Evolutionary conservation across 2,797 vertebrate genomes (phyloP).

Genomic region (Lagocephalus sceleratus): DNA sequence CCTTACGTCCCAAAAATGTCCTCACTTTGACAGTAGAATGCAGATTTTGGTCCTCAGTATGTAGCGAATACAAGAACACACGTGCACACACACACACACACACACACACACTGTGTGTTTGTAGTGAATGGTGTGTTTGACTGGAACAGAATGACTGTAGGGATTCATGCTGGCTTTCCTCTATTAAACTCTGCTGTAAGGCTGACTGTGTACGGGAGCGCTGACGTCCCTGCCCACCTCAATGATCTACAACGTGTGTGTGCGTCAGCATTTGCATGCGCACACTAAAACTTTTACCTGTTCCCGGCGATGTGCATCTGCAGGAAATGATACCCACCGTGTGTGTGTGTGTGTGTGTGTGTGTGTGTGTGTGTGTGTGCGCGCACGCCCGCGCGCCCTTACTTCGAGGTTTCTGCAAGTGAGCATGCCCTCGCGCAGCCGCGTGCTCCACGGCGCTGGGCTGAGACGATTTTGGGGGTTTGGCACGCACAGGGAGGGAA

Average conservation of each 20-base stretch:
- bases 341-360: constrained; percentile 63
- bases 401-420: constrained; percentile 63
- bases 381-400: no score
- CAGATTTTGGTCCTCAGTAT: no score
- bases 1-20: no score
- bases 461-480: constrained; percentile 49
- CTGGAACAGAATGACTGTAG: constrained; percentile 77
- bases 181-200: constrained; percentile 77
- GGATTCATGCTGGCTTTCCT: constrained; percentile 75
- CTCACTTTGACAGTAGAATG: no score
- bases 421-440: constrained; percentile 61
- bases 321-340: constrained; percentile 52
- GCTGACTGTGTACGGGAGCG: constrained; percentile 71
- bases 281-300: constrained; percentile 59
- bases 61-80: no score
- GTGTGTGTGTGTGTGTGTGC: constrained; percentile 58
- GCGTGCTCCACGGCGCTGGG: constrained; percentile 43
- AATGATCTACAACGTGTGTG: constrained; percentile 71
- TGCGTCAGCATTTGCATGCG: constrained; percentile 19
- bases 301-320: constrained; percentile 64
- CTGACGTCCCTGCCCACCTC: constrained; percentile 71
- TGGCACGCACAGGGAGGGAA: constrained; percentile 63
- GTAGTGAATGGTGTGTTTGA: constrained; percentile 70
- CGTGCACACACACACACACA: constrained; percentile 27
- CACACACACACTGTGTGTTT: constrained; percentile 46